Conservation (phyloP, 2,113 vertebrate genomes). For the Hymenochirus boettgeri region DNA sequence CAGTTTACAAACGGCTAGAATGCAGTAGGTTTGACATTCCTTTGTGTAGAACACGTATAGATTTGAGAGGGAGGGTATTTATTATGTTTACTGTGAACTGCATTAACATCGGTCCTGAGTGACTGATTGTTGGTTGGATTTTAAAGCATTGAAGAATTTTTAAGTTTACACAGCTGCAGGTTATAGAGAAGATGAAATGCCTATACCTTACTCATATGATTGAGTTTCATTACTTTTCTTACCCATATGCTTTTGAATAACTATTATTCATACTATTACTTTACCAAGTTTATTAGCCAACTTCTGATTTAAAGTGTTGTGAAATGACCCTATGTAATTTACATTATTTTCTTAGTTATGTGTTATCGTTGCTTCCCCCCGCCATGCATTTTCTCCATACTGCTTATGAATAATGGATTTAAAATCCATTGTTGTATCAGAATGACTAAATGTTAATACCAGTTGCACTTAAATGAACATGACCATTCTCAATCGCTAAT, state of each 20-base stretch:
- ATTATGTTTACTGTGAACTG: slow-evolving; percentile 70
- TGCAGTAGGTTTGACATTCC: too few relatives aligned
- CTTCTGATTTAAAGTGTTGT: too few relatives aligned
- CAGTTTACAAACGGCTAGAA: too few relatives aligned
- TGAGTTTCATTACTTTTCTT: not conserved
- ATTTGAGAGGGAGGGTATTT: slow-evolving; percentile 60
- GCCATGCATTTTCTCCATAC: too few relatives aligned
- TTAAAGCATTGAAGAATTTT: slow-evolving; percentile 49
- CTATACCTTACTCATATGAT: not conserved
- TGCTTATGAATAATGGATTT: slow-evolving; percentile 8
- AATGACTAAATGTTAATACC: slow-evolving; percentile 74
- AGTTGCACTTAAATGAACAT: slow-evolving; percentile 69
- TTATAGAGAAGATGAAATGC: not conserved
- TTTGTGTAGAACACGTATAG: slow-evolving; percentile 35
- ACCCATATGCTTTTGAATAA: not conserved
- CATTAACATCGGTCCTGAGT: slow-evolving; percentile 57
- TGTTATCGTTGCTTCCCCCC: too few relatives aligned
- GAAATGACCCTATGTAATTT: too few relatives aligned
- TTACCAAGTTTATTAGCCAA: too few relatives aligned
- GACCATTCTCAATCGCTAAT: slow-evolving; percentile 74
- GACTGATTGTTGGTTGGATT: slow-evolving; percentile 39
- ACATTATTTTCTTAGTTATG: too few relatives aligned
- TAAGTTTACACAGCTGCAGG: slow-evolving; percentile 44
- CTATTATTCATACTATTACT: too few relatives aligned
- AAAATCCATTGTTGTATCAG: slow-evolving; percentile 51